A percentile compares a stretch with the other conserved stretches of the same genome.
These are phyloP conservation scores for Avahi laniger DNA, from an alignment of 2,797 vertebrate genomes.

Conservation along the genomic window DNA sequence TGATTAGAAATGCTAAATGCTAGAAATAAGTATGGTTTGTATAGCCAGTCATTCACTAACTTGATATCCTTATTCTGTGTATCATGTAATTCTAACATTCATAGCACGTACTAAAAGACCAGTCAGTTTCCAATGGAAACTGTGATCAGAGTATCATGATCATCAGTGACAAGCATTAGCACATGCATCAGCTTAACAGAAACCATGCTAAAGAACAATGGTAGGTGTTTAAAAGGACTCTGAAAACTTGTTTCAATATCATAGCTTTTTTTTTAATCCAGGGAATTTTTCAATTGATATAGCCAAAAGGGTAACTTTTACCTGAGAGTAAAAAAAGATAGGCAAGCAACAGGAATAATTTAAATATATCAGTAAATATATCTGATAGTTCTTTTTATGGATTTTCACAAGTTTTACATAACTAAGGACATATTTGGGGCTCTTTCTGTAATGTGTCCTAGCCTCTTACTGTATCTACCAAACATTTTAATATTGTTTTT, in stretches of 20 bases:
- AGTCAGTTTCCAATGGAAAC: background rate
- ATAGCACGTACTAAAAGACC: background rate
- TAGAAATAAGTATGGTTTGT: background rate
- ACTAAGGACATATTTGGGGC: background rate
- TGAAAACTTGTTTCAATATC: background rate
- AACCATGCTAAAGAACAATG: background rate
- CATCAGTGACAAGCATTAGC: background rate
- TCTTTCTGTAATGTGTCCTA: background rate
- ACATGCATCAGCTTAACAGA: background rate
- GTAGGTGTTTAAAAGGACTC: background rate
- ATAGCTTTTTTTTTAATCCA: background rate
- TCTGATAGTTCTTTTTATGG: background rate
- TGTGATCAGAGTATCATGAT: background rate
- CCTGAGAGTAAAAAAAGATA: background rate
- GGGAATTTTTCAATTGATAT: background rate
- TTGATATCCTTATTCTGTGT: background rate
- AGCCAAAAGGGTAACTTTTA: background rate
- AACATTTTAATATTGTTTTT: constrained; percentile 39
- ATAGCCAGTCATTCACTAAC: background rate
- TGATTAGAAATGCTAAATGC: background rate
- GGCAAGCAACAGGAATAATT: background rate
- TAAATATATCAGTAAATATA: background rate
- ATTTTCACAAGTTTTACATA: background rate
- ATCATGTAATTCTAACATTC: background rate
- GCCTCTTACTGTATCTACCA: background rate